A percentile compares a stretch with the other conserved stretches of the same genome.
Evolutionary conservation across 2,797 vertebrate genomes (phyloP).

Genomic region (Enoplosus armatus): DNA sequence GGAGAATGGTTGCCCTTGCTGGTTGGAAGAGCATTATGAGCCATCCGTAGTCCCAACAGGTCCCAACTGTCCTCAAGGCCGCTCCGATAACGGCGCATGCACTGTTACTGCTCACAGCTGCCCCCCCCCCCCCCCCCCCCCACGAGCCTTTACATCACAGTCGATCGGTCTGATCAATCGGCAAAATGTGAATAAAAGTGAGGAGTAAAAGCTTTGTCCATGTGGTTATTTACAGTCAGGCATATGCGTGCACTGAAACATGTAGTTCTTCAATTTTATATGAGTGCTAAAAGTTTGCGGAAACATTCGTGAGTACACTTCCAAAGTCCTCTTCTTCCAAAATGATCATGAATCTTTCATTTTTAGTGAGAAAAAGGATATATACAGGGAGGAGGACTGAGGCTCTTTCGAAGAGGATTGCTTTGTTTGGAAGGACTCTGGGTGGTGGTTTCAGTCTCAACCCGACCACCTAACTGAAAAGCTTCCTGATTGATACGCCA

Average conservation of each 20-base stretch:
- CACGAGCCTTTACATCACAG: neutral
- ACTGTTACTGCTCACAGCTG: neutral
- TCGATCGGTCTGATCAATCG: neutral
- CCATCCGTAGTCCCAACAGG: constrained; percentile 44
- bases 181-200: neutral
- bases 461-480: too few relatives aligned
- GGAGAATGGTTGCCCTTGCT: constrained; percentile 21
- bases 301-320: neutral
- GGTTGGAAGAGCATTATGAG: constrained; percentile 27
- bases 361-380: too few relatives aligned
- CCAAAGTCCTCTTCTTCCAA: neutral
- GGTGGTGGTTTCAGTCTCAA: too few relatives aligned
- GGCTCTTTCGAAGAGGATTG: too few relatives aligned
- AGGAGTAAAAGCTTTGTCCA: neutral
- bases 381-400: too few relatives aligned
- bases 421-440: too few relatives aligned
- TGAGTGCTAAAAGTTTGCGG: neutral
- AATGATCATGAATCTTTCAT: too few relatives aligned
- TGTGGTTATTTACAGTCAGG: neutral
- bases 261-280: neutral
- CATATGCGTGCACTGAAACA: neutral
- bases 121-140: rapidly evolving
- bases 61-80: constrained; percentile 18
- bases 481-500: too few relatives aligned
- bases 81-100: neutral